A percentile compares a stretch with the other conserved stretches of the same genome.
phyloP scores from a whole-genome alignment of 2,113 vertebrate species.

The Poicephalus meyeri region DNA sequence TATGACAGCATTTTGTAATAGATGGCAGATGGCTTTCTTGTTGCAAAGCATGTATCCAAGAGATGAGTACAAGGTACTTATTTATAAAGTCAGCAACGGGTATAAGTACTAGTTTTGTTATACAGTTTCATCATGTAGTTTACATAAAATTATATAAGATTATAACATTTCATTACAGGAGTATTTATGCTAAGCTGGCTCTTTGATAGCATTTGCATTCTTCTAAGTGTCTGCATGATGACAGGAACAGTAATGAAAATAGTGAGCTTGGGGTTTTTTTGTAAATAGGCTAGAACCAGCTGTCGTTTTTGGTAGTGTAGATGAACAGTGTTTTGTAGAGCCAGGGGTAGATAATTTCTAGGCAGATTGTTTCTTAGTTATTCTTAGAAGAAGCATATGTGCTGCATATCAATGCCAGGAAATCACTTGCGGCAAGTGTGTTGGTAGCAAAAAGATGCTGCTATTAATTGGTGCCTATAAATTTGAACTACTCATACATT shows the following conservation, averaged over 20 bases:
- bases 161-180: constrained; percentile 5
- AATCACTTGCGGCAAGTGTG: constrained; percentile 53
- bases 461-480: neutral
- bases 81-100: constrained; percentile 15
- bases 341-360: constrained; percentile 54
- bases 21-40: constrained; percentile 19
- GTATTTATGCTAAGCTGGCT: neutral
- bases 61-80: neutral
- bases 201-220: constrained; percentile 38
- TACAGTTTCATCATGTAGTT: neutral
- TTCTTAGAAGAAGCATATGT: constrained; percentile 74
- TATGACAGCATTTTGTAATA: neutral
- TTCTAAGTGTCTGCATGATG: constrained; percentile 6
- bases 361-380: constrained; percentile 70
- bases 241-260: constrained; percentile 26
- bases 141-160: constrained; percentile 40
- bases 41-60: neutral
- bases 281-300: constrained; percentile 33
- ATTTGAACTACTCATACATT: neutral
- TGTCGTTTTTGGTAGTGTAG: constrained; percentile 33
- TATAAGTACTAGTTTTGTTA: neutral
- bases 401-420: constrained; percentile 52
- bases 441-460: constrained; percentile 2
- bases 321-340: constrained; percentile 41
- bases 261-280: neutral